Conservation (phyloP, 2,888 invertebrate genomes). For the Oligia fasciuncula region DNA sequence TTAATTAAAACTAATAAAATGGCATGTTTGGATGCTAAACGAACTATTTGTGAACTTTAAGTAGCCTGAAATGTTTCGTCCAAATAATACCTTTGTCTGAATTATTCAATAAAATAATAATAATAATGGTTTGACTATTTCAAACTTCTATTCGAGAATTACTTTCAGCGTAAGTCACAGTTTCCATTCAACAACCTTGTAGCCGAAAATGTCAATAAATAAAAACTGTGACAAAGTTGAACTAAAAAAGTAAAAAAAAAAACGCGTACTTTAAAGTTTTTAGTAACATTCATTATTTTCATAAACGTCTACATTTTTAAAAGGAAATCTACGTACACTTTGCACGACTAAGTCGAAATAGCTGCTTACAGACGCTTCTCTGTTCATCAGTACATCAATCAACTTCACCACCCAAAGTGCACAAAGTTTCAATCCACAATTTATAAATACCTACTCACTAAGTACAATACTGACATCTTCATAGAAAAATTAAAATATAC, state of each 20-base stretch:
- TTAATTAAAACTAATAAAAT: conserved; percentile 71
- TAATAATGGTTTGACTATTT: conserved; percentile 42
- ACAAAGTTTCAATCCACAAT: conserved; percentile 50
- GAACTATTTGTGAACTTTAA: conserved; percentile 60
- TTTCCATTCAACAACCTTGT: conserved; percentile 8
- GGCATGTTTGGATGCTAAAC: conserved; percentile 71
- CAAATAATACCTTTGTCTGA: conserved; percentile 30
- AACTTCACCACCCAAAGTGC: conserved; percentile 45
- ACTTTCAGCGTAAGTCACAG: conserved; percentile 22
- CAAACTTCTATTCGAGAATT: conserved; percentile 55
- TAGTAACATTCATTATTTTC: conserved; percentile 55
- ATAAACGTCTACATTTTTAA: conserved; percentile 50
- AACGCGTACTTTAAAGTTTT: conserved; percentile 40
- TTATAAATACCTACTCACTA: conserved; percentile 81
- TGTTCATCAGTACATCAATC: neutral
- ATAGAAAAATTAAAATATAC: conserved; percentile 78
- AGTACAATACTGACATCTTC: conserved; percentile 84
- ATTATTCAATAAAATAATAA: conserved; percentile 38
- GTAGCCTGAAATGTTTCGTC: conserved; percentile 49
- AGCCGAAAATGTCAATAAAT: conserved; percentile 1
- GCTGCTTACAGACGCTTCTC: neutral
- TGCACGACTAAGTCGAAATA: conserved; percentile 14
- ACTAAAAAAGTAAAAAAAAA: conserved; percentile 51
- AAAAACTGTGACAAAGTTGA: conserved; percentile 29
- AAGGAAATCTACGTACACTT: conserved; percentile 35